Conservation (phyloP, 2,797 vertebrate genomes). For the Alectoris magna region DNA sequence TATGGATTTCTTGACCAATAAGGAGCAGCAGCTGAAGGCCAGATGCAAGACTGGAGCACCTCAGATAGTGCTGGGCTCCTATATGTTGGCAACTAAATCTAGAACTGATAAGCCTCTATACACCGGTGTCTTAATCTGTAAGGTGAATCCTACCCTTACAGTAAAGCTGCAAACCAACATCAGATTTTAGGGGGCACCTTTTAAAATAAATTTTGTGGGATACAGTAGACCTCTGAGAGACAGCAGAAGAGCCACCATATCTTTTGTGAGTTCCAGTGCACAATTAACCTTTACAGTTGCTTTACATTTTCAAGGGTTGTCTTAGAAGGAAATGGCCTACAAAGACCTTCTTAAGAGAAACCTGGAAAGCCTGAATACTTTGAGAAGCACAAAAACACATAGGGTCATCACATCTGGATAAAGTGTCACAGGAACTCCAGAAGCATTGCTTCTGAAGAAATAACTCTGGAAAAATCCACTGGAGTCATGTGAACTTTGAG, state of each 20-base stretch:
- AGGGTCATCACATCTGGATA: not conserved
- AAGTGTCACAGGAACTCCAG: not conserved
- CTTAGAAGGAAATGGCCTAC: not conserved
- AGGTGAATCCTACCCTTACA: not conserved
- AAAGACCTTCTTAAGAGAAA: not conserved
- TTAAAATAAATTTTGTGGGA: not conserved
- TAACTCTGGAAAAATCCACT: not conserved
- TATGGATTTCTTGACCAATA: not conserved
- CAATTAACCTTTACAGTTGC: not conserved
- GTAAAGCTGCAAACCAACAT: not conserved
- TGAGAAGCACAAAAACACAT: not conserved
- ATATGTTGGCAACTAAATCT: not conserved
- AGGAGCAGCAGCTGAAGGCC: not conserved
- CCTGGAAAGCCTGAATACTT: not conserved
- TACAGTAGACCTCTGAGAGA: not conserved
- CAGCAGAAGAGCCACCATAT: not conserved
- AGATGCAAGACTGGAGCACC: not conserved
- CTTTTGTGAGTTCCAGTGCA: not conserved
- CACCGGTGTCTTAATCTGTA: rapidly evolving
- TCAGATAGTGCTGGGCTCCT: not conserved
- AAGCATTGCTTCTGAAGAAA: not conserved
- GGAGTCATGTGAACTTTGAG: not conserved
- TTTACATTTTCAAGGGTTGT: not conserved
- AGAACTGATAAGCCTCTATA: not conserved
- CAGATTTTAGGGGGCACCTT: not conserved